A percentile compares a stretch with the other conserved stretches of the same genome.
Conservation (phyloP, 2,888 invertebrate genomes). For the Pandemis corylana region DNA sequence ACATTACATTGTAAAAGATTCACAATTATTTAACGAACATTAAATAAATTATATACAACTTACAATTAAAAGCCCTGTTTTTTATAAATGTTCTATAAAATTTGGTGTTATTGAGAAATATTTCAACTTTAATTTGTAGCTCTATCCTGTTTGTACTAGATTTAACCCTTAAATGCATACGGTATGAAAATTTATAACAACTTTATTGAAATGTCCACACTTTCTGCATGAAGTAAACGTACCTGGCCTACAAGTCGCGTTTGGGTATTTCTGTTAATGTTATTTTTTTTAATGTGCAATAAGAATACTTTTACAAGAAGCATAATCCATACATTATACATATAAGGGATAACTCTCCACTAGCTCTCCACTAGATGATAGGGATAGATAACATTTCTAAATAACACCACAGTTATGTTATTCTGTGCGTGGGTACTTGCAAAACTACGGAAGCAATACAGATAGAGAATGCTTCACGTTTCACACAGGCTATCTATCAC, state of each 20-base stretch:
- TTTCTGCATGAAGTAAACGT: too few relatives aligned
- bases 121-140: neutral
- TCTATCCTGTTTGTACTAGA: neutral
- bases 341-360: neutral
- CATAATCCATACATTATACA: too few relatives aligned
- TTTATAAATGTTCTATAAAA: slow-evolving; percentile 45
- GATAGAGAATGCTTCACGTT: neutral
- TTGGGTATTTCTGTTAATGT: too few relatives aligned
- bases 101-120: slow-evolving; percentile 21
- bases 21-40: slow-evolving; percentile 52
- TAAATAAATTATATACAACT: slow-evolving; percentile 60
- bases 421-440: slow-evolving; percentile 18
- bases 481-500: too few relatives aligned
- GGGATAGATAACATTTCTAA: slow-evolving; percentile 10
- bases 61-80: slow-evolving; percentile 60
- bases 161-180: neutral
- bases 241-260: too few relatives aligned
- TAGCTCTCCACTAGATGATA: neutral
- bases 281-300: too few relatives aligned
- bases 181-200: too few relatives aligned
- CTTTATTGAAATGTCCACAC: too few relatives aligned
- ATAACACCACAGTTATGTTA: neutral
- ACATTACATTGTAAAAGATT: slow-evolving; percentile 39
- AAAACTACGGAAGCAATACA: neutral
- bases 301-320: too few relatives aligned